Conservation (phyloP, 2,113 vertebrate genomes). For the Psilopogon haemacephalus region DNA sequence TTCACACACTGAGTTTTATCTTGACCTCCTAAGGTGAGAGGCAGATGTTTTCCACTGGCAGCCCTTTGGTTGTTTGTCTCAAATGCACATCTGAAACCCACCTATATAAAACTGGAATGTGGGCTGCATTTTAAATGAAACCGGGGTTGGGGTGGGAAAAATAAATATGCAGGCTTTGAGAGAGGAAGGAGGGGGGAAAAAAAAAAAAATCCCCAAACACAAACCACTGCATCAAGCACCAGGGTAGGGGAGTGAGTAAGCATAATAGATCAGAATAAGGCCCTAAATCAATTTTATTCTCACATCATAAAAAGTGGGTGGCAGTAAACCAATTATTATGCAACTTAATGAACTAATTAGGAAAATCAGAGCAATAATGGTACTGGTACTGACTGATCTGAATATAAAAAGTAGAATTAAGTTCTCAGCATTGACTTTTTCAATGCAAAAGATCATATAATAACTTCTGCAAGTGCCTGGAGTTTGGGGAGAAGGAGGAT, state of each 20-base stretch:
- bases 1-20: constrained; percentile 63
- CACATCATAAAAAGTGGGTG: constrained; percentile 81
- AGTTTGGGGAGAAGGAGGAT: neutral
- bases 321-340: constrained; percentile 83
- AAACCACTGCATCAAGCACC: constrained; percentile 63
- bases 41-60: constrained; percentile 68
- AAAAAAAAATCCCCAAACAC: too few species aligned
- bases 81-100: constrained; percentile 61
- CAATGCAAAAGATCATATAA: constrained; percentile 34
- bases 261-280: constrained; percentile 75
- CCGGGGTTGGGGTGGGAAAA: too few species aligned
- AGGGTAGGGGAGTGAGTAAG: constrained; percentile 72
- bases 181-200: neutral
- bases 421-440: constrained; percentile 69
- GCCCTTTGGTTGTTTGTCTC: constrained; percentile 53
- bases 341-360: constrained; percentile 86
- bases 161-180: constrained; percentile 43
- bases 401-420: constrained; percentile 84
- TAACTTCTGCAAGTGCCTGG: constrained; percentile 25
- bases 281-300: constrained; percentile 83
- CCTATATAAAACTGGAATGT: constrained; percentile 71
- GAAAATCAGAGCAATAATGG: constrained; percentile 81
- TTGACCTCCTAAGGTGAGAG: constrained; percentile 76
- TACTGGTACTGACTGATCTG: constrained; percentile 79
- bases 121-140: constrained; percentile 68